Evolutionary conservation across 2,113 vertebrate genomes (phyloP).

Genomic region (Mesitornis unicolor): DNA sequence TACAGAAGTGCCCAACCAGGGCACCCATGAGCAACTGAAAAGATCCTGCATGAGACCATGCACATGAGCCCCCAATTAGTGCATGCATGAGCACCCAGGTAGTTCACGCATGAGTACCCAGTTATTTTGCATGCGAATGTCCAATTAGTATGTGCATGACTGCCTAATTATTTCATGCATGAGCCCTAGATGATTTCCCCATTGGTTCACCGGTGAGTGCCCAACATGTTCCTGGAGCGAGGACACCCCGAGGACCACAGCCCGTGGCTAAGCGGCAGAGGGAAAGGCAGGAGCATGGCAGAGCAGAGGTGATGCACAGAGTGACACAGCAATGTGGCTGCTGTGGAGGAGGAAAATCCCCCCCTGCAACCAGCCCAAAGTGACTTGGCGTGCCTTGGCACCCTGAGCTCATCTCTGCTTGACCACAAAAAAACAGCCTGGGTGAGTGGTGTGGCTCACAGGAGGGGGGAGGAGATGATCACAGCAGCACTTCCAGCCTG

Average conservation of each 20-base stretch:
- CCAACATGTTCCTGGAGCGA: rapidly evolving
- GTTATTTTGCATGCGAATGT: background rate
- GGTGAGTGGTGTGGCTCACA: background rate
- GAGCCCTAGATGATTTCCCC: background rate
- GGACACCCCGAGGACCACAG: background rate
- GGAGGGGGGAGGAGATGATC: background rate
- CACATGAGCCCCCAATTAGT: background rate
- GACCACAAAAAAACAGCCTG: background rate
- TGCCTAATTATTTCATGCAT: background rate
- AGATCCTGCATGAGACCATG: background rate
- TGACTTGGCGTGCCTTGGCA: background rate
- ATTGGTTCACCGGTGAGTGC: background rate
- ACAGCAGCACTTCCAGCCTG: background rate
- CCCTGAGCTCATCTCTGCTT: background rate
- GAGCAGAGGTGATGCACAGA: background rate
- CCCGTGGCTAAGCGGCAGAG: rapidly evolving
- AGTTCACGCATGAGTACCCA: background rate
- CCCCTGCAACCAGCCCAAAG: background rate
- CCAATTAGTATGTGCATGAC: background rate
- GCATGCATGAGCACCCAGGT: background rate
- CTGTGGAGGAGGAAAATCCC: background rate
- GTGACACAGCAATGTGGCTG: background rate
- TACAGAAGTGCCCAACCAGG: rapidly evolving
- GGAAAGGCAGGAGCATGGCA: background rate
- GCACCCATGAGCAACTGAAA: rapidly evolving